Evolutionary conservation across 2,888 invertebrate genomes (phyloP).

Genomic region (Cheilosia grossa): DNA sequence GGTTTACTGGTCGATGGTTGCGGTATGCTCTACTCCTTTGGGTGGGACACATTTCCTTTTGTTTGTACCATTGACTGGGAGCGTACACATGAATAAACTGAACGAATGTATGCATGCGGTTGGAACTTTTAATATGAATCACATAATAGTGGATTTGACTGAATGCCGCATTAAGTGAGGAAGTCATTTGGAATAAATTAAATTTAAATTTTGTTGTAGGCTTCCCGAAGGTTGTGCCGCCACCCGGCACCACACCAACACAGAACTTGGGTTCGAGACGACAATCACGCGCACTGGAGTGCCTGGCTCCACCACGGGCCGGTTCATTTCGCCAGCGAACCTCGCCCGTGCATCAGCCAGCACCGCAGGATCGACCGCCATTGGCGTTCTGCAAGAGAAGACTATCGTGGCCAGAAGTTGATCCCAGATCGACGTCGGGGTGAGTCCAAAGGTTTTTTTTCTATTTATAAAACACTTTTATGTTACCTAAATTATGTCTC

Average conservation of each 20-base stretch:
- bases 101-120: constrained; percentile 6
- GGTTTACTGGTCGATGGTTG: constrained; percentile 20
- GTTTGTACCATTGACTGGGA: not conserved
- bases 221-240: constrained; percentile 89
- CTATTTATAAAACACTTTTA: not conserved
- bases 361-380: constrained; percentile 87
- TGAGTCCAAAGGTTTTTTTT: constrained; percentile 83
- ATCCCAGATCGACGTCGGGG: constrained; percentile 93
- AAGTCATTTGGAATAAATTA: constrained; percentile 8
- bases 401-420: constrained; percentile 93
- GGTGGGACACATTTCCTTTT: not conserved
- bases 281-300: constrained; percentile 87
- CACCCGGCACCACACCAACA: constrained; percentile 86
- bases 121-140: constrained; percentile 17
- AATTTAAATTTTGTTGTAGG: constrained; percentile 82
- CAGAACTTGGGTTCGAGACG: constrained; percentile 80
- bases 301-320: constrained; percentile 85
- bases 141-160: not conserved
- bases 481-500: no score
- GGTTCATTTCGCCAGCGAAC: constrained; percentile 85
- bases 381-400: constrained; percentile 91
- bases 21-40: not conserved
- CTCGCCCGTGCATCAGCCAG: constrained; percentile 81
- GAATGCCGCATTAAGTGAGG: not conserved
- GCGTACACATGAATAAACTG: not conserved